phyloP scores from a whole-genome alignment of 2,113 vertebrate genomes.

The Ictidomys tridecemlineatus region DNA sequence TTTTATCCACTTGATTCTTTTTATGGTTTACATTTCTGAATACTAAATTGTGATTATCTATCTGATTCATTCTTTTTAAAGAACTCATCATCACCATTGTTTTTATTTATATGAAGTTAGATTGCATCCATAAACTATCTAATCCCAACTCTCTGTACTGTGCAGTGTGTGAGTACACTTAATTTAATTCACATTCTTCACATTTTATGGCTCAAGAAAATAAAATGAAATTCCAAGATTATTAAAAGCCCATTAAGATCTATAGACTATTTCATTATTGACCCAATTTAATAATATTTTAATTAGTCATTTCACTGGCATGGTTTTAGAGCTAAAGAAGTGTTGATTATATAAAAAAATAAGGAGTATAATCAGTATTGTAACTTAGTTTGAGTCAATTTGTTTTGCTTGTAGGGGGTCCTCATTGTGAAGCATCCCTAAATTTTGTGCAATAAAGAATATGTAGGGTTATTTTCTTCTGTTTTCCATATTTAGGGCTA shows the following conservation, averaged over 20 bases:
- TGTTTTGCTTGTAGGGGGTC: conserved; percentile 65
- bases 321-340: conserved; percentile 40
- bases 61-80: conserved; percentile 82
- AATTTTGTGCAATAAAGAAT: conserved; percentile 47
- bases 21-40: conserved; percentile 79
- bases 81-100: conserved; percentile 79
- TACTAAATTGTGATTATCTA: conserved; percentile 83
- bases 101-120: conserved; percentile 84
- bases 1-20: conserved; percentile 82
- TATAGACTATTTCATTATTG: conserved; percentile 64
- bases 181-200: conserved; percentile 77
- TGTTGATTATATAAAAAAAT: conserved; percentile 64
- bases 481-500: background rate
- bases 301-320: conserved; percentile 70
- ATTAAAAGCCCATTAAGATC: conserved; percentile 72
- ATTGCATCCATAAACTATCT: conserved; percentile 77
- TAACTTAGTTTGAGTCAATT: conserved; percentile 69
- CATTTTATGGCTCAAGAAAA: conserved; percentile 73
- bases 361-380: conserved; percentile 48
- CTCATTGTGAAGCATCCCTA: conserved; percentile 56
- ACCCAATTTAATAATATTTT: conserved; percentile 77
- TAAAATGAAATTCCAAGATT: conserved; percentile 72
- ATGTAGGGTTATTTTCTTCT: background rate
- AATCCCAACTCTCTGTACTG: conserved; percentile 72
- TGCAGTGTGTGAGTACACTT: conserved; percentile 29